Evolutionary conservation across 2,797 vertebrate genomes (phyloP).

Genomic region (Podarcis siculus): DNA sequence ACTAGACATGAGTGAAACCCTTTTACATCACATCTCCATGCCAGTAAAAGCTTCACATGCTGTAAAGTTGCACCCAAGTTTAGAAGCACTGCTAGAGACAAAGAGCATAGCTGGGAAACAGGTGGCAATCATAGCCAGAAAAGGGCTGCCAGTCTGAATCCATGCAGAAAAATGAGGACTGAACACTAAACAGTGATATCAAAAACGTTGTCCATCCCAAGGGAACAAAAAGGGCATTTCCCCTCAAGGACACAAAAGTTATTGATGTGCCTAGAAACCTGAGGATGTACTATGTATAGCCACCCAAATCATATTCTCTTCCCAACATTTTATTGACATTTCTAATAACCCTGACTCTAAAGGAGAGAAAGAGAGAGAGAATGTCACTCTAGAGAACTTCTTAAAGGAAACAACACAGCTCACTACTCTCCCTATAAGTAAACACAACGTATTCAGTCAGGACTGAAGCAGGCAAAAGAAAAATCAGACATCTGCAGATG

Average conservation of each 20-base stretch:
- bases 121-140: neutral
- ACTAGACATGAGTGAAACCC: neutral
- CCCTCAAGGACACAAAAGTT: neutral
- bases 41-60: neutral
- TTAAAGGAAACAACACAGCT: neutral
- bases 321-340: neutral
- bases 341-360: neutral
- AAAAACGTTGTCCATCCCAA: neutral
- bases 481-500: fast-evolving
- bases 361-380: fast-evolving
- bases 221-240: neutral
- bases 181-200: neutral
- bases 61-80: neutral
- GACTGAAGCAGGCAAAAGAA: fast-evolving
- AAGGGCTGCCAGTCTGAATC: neutral
- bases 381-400: neutral
- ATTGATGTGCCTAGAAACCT: neutral
- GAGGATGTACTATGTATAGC: neutral
- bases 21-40: neutral
- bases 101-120: neutral
- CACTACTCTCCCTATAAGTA: neutral
- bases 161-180: neutral
- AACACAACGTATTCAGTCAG: fast-evolving
- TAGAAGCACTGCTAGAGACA: neutral
- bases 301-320: neutral